phyloP scores from a whole-genome alignment of 1,140 invertebrate species.

The Akabosia matsudoensis region DNA sequence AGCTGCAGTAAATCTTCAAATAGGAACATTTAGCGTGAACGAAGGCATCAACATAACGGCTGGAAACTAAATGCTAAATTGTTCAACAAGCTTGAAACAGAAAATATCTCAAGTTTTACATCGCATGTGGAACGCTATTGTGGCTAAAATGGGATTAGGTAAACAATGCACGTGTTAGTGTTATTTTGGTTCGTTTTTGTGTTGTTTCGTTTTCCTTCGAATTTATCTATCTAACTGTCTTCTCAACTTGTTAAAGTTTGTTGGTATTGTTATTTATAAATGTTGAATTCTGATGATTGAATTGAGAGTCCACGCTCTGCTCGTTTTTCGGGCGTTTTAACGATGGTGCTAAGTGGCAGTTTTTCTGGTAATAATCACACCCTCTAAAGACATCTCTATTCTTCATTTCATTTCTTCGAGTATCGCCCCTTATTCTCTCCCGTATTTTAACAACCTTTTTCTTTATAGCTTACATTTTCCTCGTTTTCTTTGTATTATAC shows the following conservation, averaged over 20 bases:
- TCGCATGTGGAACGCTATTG: too few relatives aligned
- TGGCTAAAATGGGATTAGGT: too few relatives aligned
- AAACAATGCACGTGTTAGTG: too few relatives aligned
- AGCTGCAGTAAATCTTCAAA: too few relatives aligned
- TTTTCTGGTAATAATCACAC: conserved; percentile 20
- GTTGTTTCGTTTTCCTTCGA: too few relatives aligned
- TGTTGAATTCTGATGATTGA: background rate
- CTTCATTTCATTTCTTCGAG: background rate
- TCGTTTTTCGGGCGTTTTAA: conserved; percentile 20
- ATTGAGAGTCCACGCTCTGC: conserved; percentile 8
- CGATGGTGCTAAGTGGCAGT: conserved; percentile 21
- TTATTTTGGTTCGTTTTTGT: too few relatives aligned
- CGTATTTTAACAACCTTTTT: background rate
- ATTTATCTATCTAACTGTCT: background rate
- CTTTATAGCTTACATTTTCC: background rate
- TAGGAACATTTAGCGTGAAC: too few relatives aligned
- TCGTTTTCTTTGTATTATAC: too few relatives aligned
- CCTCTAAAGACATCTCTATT: conserved; percentile 22
- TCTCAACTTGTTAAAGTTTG: background rate
- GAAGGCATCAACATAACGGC: too few relatives aligned
- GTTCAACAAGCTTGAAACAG: too few relatives aligned
- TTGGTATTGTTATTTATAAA: background rate
- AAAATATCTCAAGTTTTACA: too few relatives aligned
- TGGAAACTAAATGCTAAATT: too few relatives aligned
- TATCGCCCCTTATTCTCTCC: background rate